Base-by-base conservation (phyloP, 2,113 vertebrate genomes). In the Malurus elegans region DNA sequence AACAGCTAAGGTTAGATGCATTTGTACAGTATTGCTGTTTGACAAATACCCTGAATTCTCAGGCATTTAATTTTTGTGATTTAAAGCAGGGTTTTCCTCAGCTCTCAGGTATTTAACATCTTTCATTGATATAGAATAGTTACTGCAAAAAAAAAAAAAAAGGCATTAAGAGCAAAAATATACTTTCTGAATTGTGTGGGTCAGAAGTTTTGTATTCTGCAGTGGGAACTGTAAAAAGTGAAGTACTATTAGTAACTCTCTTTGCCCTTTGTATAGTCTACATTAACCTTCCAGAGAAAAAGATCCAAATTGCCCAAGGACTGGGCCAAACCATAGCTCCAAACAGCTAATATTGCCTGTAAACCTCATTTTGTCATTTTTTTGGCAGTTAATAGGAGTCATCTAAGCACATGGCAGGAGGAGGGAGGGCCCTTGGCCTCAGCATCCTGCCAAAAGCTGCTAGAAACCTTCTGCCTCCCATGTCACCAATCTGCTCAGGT, bases 301-400 rank as follows among this genome's bases (percentile, higher is more conserved):
- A 31, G 9, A 79, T 93, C 64, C 31, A 90, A 70, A 88, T 84
- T 92, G 60, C 53, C 69, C 53, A 40, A 93, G 32, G 65, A 62
- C 25, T 32, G 58, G 78, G 40, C 42, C 64, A 93, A 81, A 57
- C 61, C n/a, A 6, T 32, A 66, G 19, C 36, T 69, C 71, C 62
- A 57, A 86, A 75, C 21, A 93, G 57, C 38, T 89, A 53, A 64
- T 60, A 29, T 6, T 92, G 48, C 48, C 72, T 56, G 47, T 84
- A 88, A 73, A 71, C 53, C 51, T 95, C 26, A 50, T 92, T 92
- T 95, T 95, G 71, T 88, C 65, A 31, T 90, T 88, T 79, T 92
- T 80, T 95, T 95, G 75, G 93, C 93, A 72, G 73, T 72, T 44
- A 72, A 16, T 20, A 60, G 80, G 82, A 65, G 66, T 82, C 31